Conservation (phyloP, 2,888 invertebrate species). For the Latrodectus elegans region DNA sequence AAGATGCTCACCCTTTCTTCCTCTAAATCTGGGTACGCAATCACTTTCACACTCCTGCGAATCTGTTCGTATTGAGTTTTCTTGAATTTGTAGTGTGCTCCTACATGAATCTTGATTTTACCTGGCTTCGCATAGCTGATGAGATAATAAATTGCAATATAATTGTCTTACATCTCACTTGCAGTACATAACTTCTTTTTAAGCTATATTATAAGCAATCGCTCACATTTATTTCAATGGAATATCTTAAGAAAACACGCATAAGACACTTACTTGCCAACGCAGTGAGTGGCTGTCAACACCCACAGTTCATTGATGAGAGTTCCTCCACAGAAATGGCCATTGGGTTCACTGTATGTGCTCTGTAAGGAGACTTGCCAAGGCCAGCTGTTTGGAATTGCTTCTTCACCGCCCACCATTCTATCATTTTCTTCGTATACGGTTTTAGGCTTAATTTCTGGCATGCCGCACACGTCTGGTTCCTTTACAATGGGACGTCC, state of each 20-base stretch:
- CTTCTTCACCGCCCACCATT: slow-evolving; percentile 21
- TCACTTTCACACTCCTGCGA: slow-evolving; percentile 27
- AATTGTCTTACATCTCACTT: too few species aligned
- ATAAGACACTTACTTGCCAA: slow-evolving; percentile 8
- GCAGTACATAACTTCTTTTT: too few species aligned
- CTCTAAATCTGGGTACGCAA: slow-evolving; percentile 51
- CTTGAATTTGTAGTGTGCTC: slow-evolving; percentile 44
- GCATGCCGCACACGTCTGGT: background rate
- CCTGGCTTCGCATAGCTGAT: slow-evolving; percentile 18
- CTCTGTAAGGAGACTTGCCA: slow-evolving; percentile 37
- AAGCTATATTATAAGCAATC: too few species aligned
- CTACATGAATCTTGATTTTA: slow-evolving; percentile 41
- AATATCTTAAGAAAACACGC: background rate
- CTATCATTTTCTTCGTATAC: background rate
- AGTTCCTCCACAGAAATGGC: slow-evolving; percentile 38
- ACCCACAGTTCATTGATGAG: slow-evolving; percentile 32
- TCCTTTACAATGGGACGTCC: background rate
- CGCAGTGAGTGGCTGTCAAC: slow-evolving; percentile 30
- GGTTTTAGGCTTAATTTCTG: background rate
- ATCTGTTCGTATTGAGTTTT: slow-evolving; percentile 50
- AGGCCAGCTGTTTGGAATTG: slow-evolving; percentile 39
- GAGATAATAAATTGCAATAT: too few species aligned
- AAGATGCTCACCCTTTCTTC: slow-evolving; percentile 25
- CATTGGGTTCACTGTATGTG: slow-evolving; percentile 4
- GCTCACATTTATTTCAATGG: too few species aligned